Evolutionary conservation across 2,888 invertebrate genomes (phyloP).

Genomic region (Hedychridium roseum): DNA sequence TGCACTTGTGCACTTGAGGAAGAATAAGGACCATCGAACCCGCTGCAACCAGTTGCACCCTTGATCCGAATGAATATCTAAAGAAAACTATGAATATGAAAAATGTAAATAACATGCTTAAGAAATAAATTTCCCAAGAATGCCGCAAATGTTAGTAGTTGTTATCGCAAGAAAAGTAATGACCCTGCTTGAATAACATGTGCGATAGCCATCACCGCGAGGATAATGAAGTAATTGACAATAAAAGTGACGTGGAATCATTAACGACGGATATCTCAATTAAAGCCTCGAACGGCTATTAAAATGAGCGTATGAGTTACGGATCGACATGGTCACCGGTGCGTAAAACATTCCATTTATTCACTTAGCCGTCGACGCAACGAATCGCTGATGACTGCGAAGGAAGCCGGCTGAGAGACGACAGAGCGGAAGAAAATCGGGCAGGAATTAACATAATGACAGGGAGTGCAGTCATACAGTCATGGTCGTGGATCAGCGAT

Average conservation of each 20-base stretch:
- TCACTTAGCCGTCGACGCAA: not conserved
- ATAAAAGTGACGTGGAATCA: no score
- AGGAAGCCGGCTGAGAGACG: not conserved
- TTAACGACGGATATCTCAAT: no score
- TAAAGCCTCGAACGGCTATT: no score
- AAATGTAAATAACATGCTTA: no score
- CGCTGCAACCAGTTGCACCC: not conserved
- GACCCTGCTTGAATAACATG: no score
- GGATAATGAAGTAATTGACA: not conserved
- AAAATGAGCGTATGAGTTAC: no score
- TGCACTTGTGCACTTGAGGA: not conserved
- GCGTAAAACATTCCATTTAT: slow-evolving; percentile 5
- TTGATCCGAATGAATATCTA: not conserved
- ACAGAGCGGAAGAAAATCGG: not conserved
- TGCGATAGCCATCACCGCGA: no score
- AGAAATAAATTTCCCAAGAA: no score
- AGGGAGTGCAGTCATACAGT: slow-evolving; percentile 10
- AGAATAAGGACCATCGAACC: not conserved
- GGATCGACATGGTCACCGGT: no score
- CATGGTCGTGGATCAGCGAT: slow-evolving; percentile 3
- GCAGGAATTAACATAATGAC: slow-evolving; percentile 14
- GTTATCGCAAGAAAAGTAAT: no score
- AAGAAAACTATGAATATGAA: not conserved
- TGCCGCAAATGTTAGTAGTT: no score
- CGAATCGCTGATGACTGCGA: not conserved